These are phyloP conservation scores for Neoniphon sammara DNA, from an alignment of 2,797 vertebrate species.

Conservation along the genomic window DNA sequence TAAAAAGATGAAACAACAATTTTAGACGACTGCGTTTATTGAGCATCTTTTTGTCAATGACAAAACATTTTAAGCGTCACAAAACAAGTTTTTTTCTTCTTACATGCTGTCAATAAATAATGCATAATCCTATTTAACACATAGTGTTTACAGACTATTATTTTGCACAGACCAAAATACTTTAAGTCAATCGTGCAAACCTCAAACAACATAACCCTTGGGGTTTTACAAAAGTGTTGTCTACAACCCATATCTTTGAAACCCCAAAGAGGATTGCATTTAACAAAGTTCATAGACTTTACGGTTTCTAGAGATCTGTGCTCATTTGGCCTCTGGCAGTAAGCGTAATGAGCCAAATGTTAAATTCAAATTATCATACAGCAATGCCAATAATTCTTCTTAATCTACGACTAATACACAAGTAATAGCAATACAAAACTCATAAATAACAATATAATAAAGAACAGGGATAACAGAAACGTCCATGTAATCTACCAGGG, in stretches of 20 bases:
- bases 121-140: constrained; percentile 76
- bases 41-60: constrained; percentile 23
- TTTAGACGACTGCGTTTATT: constrained; percentile 65
- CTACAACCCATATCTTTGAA: constrained; percentile 82
- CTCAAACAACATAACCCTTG: constrained; percentile 84
- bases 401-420: constrained; percentile 17
- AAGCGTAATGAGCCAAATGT: constrained; percentile 60
- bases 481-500: constrained; percentile 74
- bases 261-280: constrained; percentile 86
- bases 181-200: constrained; percentile 86
- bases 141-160: constrained; percentile 84
- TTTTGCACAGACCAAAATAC: constrained; percentile 87
- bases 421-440: constrained; percentile 13
- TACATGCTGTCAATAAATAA: constrained; percentile 31
- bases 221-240: constrained; percentile 87
- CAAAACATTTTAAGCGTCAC: constrained; percentile 46
- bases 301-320: constrained; percentile 74
- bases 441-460: constrained; percentile 52
- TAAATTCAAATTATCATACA: constrained; percentile 43
- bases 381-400: constrained; percentile 27
- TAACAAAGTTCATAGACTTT: constrained; percentile 69
- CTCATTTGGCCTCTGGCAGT: constrained; percentile 53
- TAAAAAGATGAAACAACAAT: too few relatives aligned
- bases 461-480: constrained; percentile 13
- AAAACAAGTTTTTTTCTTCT: constrained; percentile 27